These are phyloP conservation scores for Nemotelus nigrinus DNA, from an alignment of 2,888 invertebrate species.

Conservation along the genomic window DNA sequence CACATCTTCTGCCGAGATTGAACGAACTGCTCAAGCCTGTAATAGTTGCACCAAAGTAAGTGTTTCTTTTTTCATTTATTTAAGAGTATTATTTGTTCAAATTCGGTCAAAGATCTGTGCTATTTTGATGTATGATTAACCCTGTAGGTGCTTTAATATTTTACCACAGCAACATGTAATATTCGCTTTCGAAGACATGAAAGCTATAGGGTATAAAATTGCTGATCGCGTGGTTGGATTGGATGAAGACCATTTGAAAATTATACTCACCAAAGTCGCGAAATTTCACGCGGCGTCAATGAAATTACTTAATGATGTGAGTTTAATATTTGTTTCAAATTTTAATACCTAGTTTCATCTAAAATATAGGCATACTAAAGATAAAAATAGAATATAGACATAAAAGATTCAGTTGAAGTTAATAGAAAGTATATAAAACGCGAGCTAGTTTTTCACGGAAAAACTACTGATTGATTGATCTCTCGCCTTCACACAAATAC, in stretches of 20 bases:
- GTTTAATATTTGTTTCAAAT: too few relatives aligned
- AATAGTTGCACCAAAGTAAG: slow-evolving; percentile 61
- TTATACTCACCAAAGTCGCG: slow-evolving; percentile 67
- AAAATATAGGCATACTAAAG: too few relatives aligned
- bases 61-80: slow-evolving; percentile 25
- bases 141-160: slow-evolving; percentile 59
- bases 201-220: slow-evolving; percentile 67
- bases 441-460: too few relatives aligned
- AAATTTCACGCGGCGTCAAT: slow-evolving; percentile 70
- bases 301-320: slow-evolving; percentile 59
- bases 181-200: slow-evolving; percentile 64
- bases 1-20: slow-evolving; percentile 64
- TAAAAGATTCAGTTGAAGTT: too few relatives aligned
- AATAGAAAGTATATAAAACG: too few relatives aligned
- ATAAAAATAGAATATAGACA: too few relatives aligned
- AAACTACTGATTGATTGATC: too few relatives aligned
- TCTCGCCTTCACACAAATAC: too few relatives aligned
- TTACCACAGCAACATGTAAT: slow-evolving; percentile 60
- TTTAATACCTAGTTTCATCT: too few relatives aligned
- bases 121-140: background rate
- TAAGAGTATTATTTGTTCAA: too few relatives aligned
- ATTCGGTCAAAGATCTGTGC: too few relatives aligned
- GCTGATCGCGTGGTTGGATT: slow-evolving; percentile 67
- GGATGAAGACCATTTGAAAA: slow-evolving; percentile 66
- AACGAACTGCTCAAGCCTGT: slow-evolving; percentile 51